Evolutionary conservation across 2,888 invertebrate species (phyloP).

Genomic region (Digitonthophagus gazella): DNA sequence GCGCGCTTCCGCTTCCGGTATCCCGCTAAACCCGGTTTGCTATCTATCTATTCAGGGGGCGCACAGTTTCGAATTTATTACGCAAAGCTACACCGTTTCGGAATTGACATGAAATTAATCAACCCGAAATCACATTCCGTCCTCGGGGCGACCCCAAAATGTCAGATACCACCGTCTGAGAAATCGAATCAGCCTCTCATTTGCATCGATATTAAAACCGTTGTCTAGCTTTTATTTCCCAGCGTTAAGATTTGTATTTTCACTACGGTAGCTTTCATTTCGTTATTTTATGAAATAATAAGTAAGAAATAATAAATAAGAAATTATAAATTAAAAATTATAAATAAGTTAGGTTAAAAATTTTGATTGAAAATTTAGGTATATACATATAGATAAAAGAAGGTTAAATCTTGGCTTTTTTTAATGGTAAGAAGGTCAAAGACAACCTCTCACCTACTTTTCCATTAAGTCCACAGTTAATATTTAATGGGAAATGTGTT

Average conservation of each 20-base stretch:
- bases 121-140: background rate
- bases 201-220: background rate
- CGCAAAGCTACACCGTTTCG: background rate
- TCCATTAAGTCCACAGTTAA: background rate
- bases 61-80: background rate
- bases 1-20: background rate
- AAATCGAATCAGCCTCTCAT: background rate
- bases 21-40: background rate
- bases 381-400: too few species aligned
- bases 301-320: too few species aligned
- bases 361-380: too few species aligned
- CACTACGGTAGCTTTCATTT: too few species aligned
- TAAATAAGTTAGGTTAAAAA: too few species aligned
- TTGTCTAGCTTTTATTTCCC: too few species aligned
- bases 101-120: background rate
- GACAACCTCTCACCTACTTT: background rate
- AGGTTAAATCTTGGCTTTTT: background rate
- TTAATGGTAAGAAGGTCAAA: background rate
- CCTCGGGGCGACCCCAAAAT: background rate
- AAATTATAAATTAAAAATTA: too few species aligned
- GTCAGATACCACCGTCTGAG: background rate
- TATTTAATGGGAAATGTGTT: background rate
- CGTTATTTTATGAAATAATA: too few species aligned
- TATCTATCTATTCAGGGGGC: background rate
- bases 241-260: too few species aligned